Evolutionary conservation across 2,888 invertebrate species (phyloP), one percentile per base, ranked within the genome.

Genomic region (Volucella zonaria): DNA sequence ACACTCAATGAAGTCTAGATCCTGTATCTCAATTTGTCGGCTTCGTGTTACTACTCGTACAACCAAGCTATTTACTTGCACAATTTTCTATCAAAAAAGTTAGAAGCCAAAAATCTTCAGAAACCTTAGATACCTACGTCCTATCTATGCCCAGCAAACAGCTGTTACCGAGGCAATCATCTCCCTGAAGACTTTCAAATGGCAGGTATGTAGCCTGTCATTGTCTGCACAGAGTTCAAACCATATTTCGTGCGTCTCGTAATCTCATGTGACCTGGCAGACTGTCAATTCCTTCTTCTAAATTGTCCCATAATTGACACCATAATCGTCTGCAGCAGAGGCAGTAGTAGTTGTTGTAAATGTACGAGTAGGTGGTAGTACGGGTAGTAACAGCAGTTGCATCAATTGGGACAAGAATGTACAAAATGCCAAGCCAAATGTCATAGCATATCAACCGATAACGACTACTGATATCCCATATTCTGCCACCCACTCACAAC

Each of bases 221-320:
- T 40, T 40, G 38, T 40, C 14, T 14, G 10, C 10, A 38, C 45
- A 54, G 47, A 14, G 14, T 45, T 11, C 8, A 52, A 3, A 52
- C 11, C 23, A 23, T 18, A 54, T 45, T 73, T 47, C 62, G 47
- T 45, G 45, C 47, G 31, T 52, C n/a, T 3, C 38, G 42, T 42
- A 59, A 51, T 58, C n/a, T 31, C 47, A 42, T 56, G 74, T 42
- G 68, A 71, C 66, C 52, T 71, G 70, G 42, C 71, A 51, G 45
- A 10, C 67, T 78, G 82, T 82, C 82, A 82, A 73, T 82, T 62
- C 62, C 78, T 78, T 67, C 43, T n/a, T 67, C 43, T n/a, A 56
- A 80, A 80, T 74, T 80, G 80, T 15, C 67, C 67, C 61, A 78
- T 73, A 73, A 78, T 78, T 78, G 82, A 78, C 73, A 68, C 67